These are phyloP conservation scores for Lysiphlebus fabarum DNA, from an alignment of 1,140 invertebrate genomes.

Conservation along the genomic window DNA sequence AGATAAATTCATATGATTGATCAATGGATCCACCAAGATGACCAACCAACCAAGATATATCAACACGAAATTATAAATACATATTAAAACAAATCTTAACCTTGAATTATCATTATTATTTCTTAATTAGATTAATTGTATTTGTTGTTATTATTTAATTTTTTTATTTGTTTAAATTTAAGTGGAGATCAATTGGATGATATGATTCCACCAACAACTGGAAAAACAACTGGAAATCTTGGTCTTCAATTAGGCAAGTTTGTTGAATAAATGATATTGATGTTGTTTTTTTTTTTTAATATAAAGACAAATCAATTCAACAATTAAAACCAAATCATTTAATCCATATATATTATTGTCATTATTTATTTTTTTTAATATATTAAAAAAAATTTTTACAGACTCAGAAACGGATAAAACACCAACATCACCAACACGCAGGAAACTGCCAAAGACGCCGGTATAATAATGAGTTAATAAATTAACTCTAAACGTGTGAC, in stretches of 20 bases:
- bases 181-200: constrained; percentile 67
- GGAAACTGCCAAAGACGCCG: constrained; percentile 92
- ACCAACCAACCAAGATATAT: too few relatives aligned
- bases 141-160: neutral
- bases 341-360: neutral
- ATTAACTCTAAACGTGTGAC: constrained; percentile 53
- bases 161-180: constrained; percentile 37
- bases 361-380: neutral
- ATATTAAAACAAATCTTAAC: too few relatives aligned
- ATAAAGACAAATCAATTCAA: neutral
- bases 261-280: constrained; percentile 7
- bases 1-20: too few relatives aligned
- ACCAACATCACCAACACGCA: constrained; percentile 79
- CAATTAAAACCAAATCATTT: neutral
- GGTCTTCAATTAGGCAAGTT: constrained; percentile 53
- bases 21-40: too few relatives aligned
- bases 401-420: constrained; percentile 75
- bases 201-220: constrained; percentile 40
- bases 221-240: constrained; percentile 51
- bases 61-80: too few relatives aligned
- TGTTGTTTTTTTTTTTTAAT: constrained; percentile 15
- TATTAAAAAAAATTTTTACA: constrained; percentile 54
- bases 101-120: too few relatives aligned
- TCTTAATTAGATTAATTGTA: neutral
- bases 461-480: constrained; percentile 68